phyloP scores from a whole-genome alignment of 2,888 invertebrate species.

The Formica aserva region DNA sequence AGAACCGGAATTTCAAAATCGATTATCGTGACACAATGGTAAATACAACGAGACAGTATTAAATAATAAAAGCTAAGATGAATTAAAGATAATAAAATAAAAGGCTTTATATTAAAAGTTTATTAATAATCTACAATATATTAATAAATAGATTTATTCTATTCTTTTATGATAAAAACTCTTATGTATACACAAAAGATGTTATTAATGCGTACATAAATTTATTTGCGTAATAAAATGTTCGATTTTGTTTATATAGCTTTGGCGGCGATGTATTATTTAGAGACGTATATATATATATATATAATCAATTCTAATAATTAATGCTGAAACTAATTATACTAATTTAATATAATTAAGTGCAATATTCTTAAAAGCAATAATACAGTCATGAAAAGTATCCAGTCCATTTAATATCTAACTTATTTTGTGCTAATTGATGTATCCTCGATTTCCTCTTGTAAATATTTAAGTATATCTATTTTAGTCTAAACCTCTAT shows the following conservation, averaged over 20 bases:
- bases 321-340: neutral
- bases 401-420: neutral
- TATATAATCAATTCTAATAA: neutral
- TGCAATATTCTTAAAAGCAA: neutral
- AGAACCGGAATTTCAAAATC: constrained; percentile 14
- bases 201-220: neutral
- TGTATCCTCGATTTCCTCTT: neutral
- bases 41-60: neutral
- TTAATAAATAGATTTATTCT: neutral
- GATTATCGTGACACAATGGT: neutral
- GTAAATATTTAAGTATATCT: neutral
- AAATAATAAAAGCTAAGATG: neutral
- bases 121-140: neutral
- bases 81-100: neutral
- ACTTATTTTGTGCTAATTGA: neutral
- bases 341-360: neutral
- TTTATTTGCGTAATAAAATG: neutral
- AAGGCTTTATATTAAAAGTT: neutral
- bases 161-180: neutral
- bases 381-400: neutral
- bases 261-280: neutral
- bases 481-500: neutral
- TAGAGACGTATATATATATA: neutral
- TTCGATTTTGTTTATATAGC: neutral
- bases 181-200: neutral